Percentiles rank a stretch among this genome's conserved stretches.
phyloP scores from a whole-genome alignment of 2,888 invertebrate genomes.

The Zhengitettix transpicula region DNA sequence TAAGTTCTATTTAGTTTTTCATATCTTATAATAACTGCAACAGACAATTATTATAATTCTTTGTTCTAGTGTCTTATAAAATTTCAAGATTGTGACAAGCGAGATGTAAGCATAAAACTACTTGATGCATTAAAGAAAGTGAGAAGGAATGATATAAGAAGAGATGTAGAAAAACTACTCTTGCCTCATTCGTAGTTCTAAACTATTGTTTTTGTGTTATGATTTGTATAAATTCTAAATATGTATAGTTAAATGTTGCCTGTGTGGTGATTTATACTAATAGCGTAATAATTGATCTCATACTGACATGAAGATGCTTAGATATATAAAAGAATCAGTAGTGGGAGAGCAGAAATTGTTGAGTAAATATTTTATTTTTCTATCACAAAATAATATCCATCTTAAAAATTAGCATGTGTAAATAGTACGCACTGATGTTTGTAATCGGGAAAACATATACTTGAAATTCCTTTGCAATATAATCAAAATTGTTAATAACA shows the following conservation, averaged over 20 bases:
- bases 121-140: constrained; percentile 19
- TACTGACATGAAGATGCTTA: no score
- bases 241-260: neutral
- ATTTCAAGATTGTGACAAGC: constrained; percentile 15
- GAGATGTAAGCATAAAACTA: constrained; percentile 19
- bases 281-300: no score
- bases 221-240: constrained; percentile 4
- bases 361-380: no score
- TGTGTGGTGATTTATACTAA: no score
- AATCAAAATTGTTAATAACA: no score
- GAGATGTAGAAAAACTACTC: constrained; percentile 16
- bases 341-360: no score
- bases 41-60: neutral
- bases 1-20: neutral
- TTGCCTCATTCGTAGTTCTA: neutral
- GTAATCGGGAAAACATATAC: no score
- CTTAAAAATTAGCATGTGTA: no score
- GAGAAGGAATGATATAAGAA: constrained; percentile 21
- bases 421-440: no score
- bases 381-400: no score
- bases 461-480: no score
- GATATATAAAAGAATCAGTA: no score
- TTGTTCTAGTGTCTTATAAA: constrained; percentile 19
- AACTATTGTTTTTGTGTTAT: neutral
- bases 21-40: neutral